Base-by-base conservation (phyloP, 1,140 invertebrate species). In the Maconellicoccus hirsutus region DNA sequence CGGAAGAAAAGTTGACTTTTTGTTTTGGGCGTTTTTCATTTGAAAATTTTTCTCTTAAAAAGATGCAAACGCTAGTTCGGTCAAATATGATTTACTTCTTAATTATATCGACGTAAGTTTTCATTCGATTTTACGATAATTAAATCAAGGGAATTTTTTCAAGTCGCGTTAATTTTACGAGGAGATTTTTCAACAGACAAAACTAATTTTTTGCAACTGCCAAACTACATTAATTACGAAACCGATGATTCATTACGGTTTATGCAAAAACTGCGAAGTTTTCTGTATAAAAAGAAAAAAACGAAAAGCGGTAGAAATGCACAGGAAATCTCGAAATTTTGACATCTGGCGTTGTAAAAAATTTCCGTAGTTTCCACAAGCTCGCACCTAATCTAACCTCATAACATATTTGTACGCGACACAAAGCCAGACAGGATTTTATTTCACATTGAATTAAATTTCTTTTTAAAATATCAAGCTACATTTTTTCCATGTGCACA, bases 31-130 rank as follows among this genome's bases (percentile, higher is more conserved):
- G n/a, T n/a, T n/a, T n/a, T n/a, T n/a, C n/a, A n/a, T n/a, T 38
- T 14, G 33, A 38, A 6, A 7, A 38, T 38, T 38, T 38, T 14
- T 38, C 33, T 38, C 42, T 16, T 52, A 16, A 16, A 16, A 19
- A 52, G n/a, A 52, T 16, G 3, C 29, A 33, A 12, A 3, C 29
- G 29, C 12, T 33, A 33, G n/a, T 33, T 33, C 29, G 12, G n/a
- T 52, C 42, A 52, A 52, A 52, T 19, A 16, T 52, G 42, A 52
- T 52, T 52, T 52, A 52, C n/a, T 52, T 52, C n/a, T 52, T 52
- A 52, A 52, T 52, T 52, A 52, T 3, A 52, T 19, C 42, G 10
- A 19, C 3, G 2, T 3, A 52, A 52, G 42, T 52, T 52, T 52
- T 52, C 16, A 52, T 52, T 52, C 42, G 16, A 14, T 19, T 52